Evolutionary conservation across 2,888 invertebrate genomes (phyloP), one percentile per base, ranked within the genome.

Genomic region (Tiliacea citrago): DNA sequence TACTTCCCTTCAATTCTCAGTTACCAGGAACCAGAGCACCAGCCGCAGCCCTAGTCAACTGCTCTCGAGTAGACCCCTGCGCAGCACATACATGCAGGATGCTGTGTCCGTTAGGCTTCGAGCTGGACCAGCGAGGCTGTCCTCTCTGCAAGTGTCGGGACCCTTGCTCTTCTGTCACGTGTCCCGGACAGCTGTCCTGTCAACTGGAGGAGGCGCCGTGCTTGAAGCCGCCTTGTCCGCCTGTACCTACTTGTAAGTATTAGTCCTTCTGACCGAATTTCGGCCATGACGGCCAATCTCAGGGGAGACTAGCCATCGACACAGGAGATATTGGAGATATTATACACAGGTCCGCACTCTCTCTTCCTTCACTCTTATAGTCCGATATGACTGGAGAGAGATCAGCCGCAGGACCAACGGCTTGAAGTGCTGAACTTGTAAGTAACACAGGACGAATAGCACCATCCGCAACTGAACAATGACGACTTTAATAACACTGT

Each of bases 91-190:
- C 98, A 0, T 98, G 98, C 89, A 97, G 98, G 60, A 98, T 98
- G 98, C 97, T 98, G 82, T 98, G 98, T 88, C 98, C 98, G 0
- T 97, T 98, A 75, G 98, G 98, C 55, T 98, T 98, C 92, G 97
- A 98, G 83, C 97, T 98, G 88, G 95, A 97, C 60, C 86, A 95
- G 24, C 97, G 97, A 5, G 98, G 98, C 9, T 98, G 98, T 88
- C 97, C 98, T 0, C 95, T 98, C 62, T 98, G 98, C 93, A 97
- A 97, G 89, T 98, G 98, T 89, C 96, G 98, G 10, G 98, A 98
- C 92, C 98, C 98, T 0, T 98, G 98, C 88, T 97, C 97, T 29
- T 97, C 97, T 0, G 94, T 98, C 69, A 97, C 97, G 55, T 98
- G 98, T 90, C 98, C 98, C 0, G 97, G 98, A 58, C 97, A 97